Evolutionary conservation across 2,797 vertebrate genomes (phyloP).

Genomic region (Phrynocephalus forsythii): DNA sequence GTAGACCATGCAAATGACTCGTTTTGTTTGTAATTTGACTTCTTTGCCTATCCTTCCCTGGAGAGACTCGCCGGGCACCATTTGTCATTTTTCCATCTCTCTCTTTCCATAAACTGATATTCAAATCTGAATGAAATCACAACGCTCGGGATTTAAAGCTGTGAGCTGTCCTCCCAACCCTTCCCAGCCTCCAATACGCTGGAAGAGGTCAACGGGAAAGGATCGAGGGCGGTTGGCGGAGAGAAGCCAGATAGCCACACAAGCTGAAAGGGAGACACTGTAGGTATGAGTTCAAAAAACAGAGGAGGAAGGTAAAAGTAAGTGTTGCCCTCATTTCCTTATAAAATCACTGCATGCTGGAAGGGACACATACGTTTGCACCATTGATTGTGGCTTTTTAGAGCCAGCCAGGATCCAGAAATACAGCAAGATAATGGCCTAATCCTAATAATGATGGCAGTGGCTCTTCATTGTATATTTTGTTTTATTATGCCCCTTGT

Average conservation of each 20-base stretch:
- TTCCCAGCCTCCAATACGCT: no score
- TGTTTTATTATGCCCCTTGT: no score
- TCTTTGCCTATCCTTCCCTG: background rate
- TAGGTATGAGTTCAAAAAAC: background rate
- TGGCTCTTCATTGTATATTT: no score
- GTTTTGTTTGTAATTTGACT: background rate
- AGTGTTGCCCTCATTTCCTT: background rate
- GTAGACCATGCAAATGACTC: background rate
- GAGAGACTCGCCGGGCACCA: background rate
- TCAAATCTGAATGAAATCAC: background rate
- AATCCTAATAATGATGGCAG: no score
- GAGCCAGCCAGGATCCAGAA: no score
- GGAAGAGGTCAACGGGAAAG: background rate
- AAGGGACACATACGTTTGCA: no score
- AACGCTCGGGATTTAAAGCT: background rate
- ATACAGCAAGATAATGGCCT: no score
- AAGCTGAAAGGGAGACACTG: background rate
- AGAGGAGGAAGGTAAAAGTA: background rate
- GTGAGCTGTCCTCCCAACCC: rapidly evolving
- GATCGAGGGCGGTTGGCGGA: background rate
- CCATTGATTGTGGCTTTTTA: no score
- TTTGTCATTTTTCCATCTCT: background rate
- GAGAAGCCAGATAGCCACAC: no score
- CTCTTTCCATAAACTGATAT: background rate
- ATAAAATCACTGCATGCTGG: no score